Percentiles rank a stretch among this genome's conserved stretches.
Conservation (phyloP, 2,888 invertebrate species). For the Brachynemurus nebulosus region DNA sequence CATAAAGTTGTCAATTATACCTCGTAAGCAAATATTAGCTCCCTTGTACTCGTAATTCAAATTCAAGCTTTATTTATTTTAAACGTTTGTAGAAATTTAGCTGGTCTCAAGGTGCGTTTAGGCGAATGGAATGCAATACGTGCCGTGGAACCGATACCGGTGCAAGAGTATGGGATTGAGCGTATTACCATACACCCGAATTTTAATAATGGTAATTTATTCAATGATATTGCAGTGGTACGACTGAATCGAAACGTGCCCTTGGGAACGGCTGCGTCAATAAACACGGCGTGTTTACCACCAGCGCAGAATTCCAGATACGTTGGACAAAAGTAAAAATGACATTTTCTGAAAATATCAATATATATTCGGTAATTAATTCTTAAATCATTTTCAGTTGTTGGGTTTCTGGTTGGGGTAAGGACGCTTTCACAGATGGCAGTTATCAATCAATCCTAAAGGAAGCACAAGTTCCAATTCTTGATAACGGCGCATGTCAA, state of each 20-base stretch:
- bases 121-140: constrained; percentile 64
- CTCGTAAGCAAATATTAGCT: constrained; percentile 31
- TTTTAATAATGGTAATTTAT: constrained; percentile 56
- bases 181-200: constrained; percentile 36
- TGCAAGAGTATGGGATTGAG: constrained; percentile 45
- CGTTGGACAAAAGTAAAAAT: constrained; percentile 36
- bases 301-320: constrained; percentile 28
- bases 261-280: constrained; percentile 35
- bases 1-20: constrained; percentile 44
- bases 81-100: constrained; percentile 3
- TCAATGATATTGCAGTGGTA: constrained; percentile 71
- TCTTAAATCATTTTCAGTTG: constrained; percentile 30
- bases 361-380: not conserved
- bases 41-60: not conserved
- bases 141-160: constrained; percentile 48
- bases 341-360: not conserved
- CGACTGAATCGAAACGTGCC: constrained; percentile 46
- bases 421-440: constrained; percentile 51
- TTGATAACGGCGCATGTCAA: constrained; percentile 46
- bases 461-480: constrained; percentile 56
- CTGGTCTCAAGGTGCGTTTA: constrained; percentile 23
- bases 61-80: not conserved
- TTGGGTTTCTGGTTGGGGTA: constrained; percentile 75
- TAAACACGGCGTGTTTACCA: constrained; percentile 49
- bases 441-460: constrained; percentile 51